These are phyloP conservation scores for Neoaliturus tenellus DNA, from an alignment of 2,888 invertebrate genomes.

Conservation along the genomic window DNA sequence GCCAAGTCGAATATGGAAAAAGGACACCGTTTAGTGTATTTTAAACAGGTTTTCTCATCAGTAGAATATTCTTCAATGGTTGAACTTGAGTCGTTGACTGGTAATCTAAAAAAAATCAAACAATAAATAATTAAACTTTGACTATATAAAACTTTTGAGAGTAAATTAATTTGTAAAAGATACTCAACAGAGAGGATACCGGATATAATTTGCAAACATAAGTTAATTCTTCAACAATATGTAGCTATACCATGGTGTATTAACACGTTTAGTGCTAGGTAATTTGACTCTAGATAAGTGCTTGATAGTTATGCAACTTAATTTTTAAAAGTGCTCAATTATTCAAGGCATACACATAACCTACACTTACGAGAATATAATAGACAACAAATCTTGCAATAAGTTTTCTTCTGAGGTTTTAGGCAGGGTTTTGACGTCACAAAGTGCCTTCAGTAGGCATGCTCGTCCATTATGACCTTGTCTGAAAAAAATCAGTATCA, in stretches of 20 bases:
- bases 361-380: conserved; percentile 58
- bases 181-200: too few species aligned
- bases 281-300: too few species aligned
- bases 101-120: background rate
- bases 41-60: background rate
- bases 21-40: background rate
- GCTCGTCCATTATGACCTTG: conserved; percentile 55
- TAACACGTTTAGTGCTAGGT: too few species aligned
- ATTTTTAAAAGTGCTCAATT: too few species aligned
- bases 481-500: conserved; percentile 24
- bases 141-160: too few species aligned
- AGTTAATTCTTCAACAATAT: too few species aligned
- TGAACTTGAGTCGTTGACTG: background rate
- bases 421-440: conserved; percentile 51
- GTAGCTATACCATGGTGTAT: too few species aligned
- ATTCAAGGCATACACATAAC: too few species aligned
- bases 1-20: conserved; percentile 36
- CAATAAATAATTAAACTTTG: too few species aligned
- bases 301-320: too few species aligned
- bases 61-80: background rate
- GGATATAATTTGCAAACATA: too few species aligned
- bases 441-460: conserved; percentile 58
- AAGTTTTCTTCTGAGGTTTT: conserved; percentile 36
- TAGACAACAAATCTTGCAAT: conserved; percentile 51
- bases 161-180: too few species aligned